Conservation (phyloP, 2,113 vertebrate genomes). For the Coptodon rendalli region DNA sequence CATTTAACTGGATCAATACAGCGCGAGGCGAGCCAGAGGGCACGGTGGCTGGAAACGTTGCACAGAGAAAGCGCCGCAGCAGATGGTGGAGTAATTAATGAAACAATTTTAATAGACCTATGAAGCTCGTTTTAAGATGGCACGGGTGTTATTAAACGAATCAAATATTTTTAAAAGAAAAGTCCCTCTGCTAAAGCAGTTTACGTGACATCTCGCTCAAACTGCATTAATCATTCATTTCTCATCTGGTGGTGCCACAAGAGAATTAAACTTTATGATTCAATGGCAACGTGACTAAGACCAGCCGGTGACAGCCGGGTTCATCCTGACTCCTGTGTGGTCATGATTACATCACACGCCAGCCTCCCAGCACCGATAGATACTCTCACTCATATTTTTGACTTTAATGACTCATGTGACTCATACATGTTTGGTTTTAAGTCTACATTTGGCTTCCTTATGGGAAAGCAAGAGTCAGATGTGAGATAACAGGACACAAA, state of each 20-base stretch:
- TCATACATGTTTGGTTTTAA: background rate
- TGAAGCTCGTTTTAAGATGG: constrained; percentile 15
- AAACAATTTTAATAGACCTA: constrained; percentile 19
- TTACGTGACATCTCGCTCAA: background rate
- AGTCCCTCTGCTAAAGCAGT: background rate
- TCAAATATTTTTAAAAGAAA: background rate
- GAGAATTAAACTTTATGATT: background rate
- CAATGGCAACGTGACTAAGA: background rate
- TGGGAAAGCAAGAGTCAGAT: background rate
- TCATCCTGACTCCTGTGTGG: background rate
- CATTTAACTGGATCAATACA: background rate
- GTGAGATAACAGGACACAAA: background rate
- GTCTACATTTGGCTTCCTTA: background rate
- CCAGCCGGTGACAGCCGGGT: background rate
- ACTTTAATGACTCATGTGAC: constrained; percentile 1
- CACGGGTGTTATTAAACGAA: background rate
- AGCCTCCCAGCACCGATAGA: background rate
- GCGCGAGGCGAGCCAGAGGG: background rate
- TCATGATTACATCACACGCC: constrained; percentile 26
- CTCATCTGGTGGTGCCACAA: background rate
- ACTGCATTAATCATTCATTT: background rate
- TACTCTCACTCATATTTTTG: background rate
- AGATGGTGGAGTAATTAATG: constrained; percentile 33
- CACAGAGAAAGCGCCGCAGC: background rate
- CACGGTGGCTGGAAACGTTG: background rate